Conservation (phyloP, 2,113 vertebrate species). For the Aptenodytes forsteri region DNA sequence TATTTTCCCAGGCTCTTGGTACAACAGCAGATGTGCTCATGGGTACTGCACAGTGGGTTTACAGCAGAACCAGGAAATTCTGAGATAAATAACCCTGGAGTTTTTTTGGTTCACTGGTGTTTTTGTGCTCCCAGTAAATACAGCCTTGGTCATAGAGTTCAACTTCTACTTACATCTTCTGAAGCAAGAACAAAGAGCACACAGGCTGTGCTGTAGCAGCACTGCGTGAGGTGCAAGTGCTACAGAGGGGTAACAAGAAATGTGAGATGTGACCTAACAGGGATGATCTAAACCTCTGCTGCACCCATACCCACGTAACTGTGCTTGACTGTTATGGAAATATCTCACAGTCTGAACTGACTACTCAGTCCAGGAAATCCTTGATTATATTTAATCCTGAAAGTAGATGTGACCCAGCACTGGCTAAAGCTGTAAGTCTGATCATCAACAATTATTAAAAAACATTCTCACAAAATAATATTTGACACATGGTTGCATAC, state of each 20-base stretch:
- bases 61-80: neutral
- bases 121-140: neutral
- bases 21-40: neutral
- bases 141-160: neutral
- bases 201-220: neutral
- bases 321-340: slow-evolving; percentile 9
- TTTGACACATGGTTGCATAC: neutral
- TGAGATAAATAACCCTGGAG: neutral
- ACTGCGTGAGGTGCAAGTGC: neutral
- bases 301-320: neutral
- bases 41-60: neutral
- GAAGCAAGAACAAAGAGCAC: neutral
- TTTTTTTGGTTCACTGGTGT: neutral
- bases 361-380: neutral
- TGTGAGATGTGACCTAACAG: slow-evolving; percentile 10
- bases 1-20: neutral
- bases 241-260: neutral
- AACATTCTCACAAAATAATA: neutral
- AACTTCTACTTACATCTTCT: neutral
- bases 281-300: slow-evolving; percentile 35
- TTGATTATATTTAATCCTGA: slow-evolving; percentile 10
- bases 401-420: neutral
- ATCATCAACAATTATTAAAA: neutral
- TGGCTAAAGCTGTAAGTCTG: neutral
- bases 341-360: neutral